Base-by-base conservation (phyloP, 2,113 vertebrate species). In the Sigmodon hispidus region DNA sequence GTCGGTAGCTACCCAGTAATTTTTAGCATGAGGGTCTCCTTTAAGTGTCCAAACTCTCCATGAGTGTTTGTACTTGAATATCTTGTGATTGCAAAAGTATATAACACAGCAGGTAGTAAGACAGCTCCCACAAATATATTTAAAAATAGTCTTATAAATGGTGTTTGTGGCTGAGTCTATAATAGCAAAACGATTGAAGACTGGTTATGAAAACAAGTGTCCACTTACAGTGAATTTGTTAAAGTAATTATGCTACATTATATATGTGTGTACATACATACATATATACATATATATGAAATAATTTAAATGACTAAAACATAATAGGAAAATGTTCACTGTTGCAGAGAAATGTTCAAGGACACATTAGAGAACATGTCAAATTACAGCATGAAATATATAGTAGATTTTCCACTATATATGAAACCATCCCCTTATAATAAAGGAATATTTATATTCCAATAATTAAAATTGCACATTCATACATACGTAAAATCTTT, bases 31-130 rank as follows among this genome's bases (percentile, higher is more conserved):
- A 96, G 43, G 31, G 77, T 94, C 70, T 96, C 72, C 88, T 95
- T 76, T 93, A 96, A 90, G 86, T 57, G 61, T 96, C 80, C 92
- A 86, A 93, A 90, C 55, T 83, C 88, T 93, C 89, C 90, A 77
- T 26, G 94, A 95, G 52, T 93, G 50, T 95, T 93, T 95, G 91
- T 88, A 93, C 87, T 96, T 90, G 24, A 97, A 92, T 91, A 83
- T 87, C 36, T 90, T 87, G 67, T 94, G 88, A 92, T 84, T 84
- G 67, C 89, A 73, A 89, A 96, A 92, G 93, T 70, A 40, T 11
- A 77, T n/a, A 65, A 79, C 48, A 45, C 5, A 69, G 65, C 87
- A 95, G 59, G 45, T 55, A 79, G 24, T 31, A 79, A 87, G 87
- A 50, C 43, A 59, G 61, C 69, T 93, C 19, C 50, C 34, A 75